Base-by-base conservation (phyloP, 2,113 vertebrate species). In the Amphilophus citrinellus region DNA sequence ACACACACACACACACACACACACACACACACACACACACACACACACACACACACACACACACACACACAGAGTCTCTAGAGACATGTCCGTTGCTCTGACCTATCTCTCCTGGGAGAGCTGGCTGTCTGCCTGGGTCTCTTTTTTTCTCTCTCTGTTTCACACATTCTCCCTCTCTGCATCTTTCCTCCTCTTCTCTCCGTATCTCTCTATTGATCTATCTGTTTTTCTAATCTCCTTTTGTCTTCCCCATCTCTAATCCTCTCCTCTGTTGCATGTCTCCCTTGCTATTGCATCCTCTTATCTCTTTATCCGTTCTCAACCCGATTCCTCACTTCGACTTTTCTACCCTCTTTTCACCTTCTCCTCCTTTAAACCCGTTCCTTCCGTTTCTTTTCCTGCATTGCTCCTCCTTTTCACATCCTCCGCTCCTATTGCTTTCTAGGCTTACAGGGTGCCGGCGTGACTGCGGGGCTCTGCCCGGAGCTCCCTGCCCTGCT, bases 41-140 rank as follows among this genome's bases (percentile, higher is more conserved):
- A n/a, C n/a, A n/a, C n/a, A n/a, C n/a, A n/a, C n/a, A n/a, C n/a
- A n/a, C n/a, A n/a, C n/a, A n/a, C n/a, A n/a, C n/a, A n/a, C n/a
- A n/a, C n/a, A n/a, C n/a, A n/a, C n/a, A 80, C 90, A 88, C 58
- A 63, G 2, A n/a, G 68, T 86, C 93, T 92, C 92, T 79, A 77
- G 92, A 93, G 93, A 95, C 80, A 73, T 92, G 94, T 91, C 93
- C 93, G 76, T 89, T 92, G 91, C 84, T 93, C 91, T 95, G 94
- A 95, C 94, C 94, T 95, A 89, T 89, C 94, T 89, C 93, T 91
- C 88, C 53, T 87, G 88, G 91, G 92, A 92, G 88, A 71, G 75
- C 87, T 93, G 94, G 92, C 92, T 87, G 89, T 90, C 87, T 90
- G 92, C 92, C 92, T 88, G 30, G 75, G 77, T 88, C 84, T 87